Evolutionary conservation across 2,113 vertebrate genomes (phyloP).

Genomic region (Rhinolophus ferrumequinum): DNA sequence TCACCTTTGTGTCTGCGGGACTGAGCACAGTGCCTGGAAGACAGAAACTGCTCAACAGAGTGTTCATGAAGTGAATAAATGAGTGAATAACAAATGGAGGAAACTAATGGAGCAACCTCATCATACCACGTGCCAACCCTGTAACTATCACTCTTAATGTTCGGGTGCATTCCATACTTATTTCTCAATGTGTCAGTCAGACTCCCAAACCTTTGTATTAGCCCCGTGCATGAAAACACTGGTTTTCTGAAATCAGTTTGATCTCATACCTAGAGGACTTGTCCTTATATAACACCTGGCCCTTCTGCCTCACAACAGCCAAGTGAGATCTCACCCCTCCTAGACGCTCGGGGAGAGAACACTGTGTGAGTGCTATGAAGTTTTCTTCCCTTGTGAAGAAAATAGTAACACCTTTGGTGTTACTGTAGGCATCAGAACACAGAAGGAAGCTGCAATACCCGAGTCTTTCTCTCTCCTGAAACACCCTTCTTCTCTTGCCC

Average conservation of each 20-base stretch:
- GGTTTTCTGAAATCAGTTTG: background rate
- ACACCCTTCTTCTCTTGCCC: background rate
- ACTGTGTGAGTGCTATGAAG: background rate
- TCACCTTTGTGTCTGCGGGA: background rate
- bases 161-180: background rate
- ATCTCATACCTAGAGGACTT: background rate
- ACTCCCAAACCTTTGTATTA: background rate
- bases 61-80: background rate
- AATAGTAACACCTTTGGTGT: conserved; percentile 19
- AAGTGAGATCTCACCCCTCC: background rate
- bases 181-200: background rate
- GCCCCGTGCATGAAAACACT: background rate
- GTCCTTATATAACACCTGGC: background rate
- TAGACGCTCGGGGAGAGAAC: background rate
- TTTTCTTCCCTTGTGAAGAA: background rate
- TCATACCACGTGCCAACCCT: background rate
- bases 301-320: background rate
- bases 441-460: background rate
- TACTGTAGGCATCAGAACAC: background rate
- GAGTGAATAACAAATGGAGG: background rate
- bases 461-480: background rate
- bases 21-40: background rate
- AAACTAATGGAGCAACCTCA: background rate
- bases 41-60: accelerated
- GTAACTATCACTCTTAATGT: accelerated